Conservation (phyloP, 2,113 vertebrate genomes). For the Rattus rattus region DNA sequence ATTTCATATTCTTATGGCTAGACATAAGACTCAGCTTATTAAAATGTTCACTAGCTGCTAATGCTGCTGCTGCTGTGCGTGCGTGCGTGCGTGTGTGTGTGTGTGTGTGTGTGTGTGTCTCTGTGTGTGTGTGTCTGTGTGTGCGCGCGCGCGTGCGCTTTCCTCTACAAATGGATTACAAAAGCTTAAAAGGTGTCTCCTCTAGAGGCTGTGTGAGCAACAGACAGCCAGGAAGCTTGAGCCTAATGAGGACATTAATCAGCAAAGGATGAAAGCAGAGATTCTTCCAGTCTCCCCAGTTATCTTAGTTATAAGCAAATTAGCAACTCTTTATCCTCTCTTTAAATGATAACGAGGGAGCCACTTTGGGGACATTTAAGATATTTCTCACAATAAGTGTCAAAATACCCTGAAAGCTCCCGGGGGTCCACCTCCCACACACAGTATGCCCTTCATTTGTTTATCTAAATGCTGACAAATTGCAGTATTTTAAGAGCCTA, state of each 20-base stretch:
- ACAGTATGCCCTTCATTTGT: conserved; percentile 89
- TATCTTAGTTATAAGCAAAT: conserved; percentile 72
- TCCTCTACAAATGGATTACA: background rate
- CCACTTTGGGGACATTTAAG: conserved; percentile 68
- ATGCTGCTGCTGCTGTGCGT: background rate
- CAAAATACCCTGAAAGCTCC: conserved; percentile 83
- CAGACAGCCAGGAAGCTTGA: conserved; percentile 63
- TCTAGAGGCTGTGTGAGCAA: background rate
- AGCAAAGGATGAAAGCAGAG: conserved; percentile 74
- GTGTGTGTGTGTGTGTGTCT: background rate
- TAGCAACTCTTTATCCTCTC: conserved; percentile 70
- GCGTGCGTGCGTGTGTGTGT: background rate
- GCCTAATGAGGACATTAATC: conserved; percentile 75
- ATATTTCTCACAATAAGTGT: conserved; percentile 85
- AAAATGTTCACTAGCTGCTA: background rate
- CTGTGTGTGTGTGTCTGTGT: background rate
- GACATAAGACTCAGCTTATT: background rate
- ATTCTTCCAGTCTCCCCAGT: conserved; percentile 38
- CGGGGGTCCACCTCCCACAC: conserved; percentile 85
- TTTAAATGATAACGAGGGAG: conserved; percentile 74
- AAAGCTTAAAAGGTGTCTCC: background rate
- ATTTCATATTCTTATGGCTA: background rate
- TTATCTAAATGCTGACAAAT: conserved; percentile 93
- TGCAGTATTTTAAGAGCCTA: conserved; percentile 90
- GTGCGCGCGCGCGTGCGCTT: background rate